Base-by-base conservation (phyloP, 92 coral and sea anemone genomes). In the Desmophyllum pertusum region DNA sequence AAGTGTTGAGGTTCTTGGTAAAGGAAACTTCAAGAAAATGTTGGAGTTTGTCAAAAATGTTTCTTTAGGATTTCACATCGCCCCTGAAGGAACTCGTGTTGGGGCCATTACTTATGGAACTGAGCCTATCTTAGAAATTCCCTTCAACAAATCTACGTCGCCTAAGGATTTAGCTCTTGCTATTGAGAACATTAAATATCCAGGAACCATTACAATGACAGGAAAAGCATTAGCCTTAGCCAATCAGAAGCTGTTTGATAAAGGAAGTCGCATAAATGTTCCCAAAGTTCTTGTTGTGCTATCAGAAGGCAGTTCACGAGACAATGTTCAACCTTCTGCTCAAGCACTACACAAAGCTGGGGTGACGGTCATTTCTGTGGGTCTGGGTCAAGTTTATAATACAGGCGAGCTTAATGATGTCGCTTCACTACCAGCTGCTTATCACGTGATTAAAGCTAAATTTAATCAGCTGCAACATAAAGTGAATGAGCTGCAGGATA, bases 31-130 rank as follows among this genome's bases (percentile, higher is more conserved):
- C 79, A 76, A 86, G 79, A 87, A 89, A 86, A 85, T 91, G 86
- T 67, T 94, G 81, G 87, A 89, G 29, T 94, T 94, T 81, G 93
- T 91, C 41, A 94, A 94, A 79, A 92, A 94, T 65, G 91, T 91
- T 8, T 82, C 95, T n/a, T 42, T 83, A 30, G 80, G 81, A 42
- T 84, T 94, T 46, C 91, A 91, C 61, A 74, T 93, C 27, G 89
- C 98, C 29, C 87, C 84, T 51, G 76, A 86, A 27, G 87, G 67
- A 8, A 88, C 89, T 35, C 92, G 93, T 33, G 84, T 94, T 48
- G 98, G 95, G 18, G 93, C 87, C 21, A 81, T 88, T 6, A 87
- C 70, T 4, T 91, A 88, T 64, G 94, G 89, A 43, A 81, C 91
- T 1, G 91, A 88, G 35, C 91, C 94, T n/a, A 52, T 17, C 40